Evolutionary conservation across 2,888 invertebrate species (phyloP), one percentile per base, ranked within the genome.

Genomic region (Cabera pusaria): DNA sequence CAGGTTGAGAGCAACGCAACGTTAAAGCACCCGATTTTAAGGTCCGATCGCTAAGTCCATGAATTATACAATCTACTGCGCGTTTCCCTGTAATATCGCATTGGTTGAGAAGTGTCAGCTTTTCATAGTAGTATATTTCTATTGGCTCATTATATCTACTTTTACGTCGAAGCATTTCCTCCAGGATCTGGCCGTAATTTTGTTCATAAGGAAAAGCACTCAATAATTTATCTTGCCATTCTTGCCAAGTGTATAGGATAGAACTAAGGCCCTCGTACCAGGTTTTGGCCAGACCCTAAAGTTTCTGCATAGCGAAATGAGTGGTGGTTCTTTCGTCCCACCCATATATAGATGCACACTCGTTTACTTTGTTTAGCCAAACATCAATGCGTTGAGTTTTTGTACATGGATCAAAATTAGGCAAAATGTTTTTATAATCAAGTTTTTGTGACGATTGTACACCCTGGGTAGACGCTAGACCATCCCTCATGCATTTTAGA

Each of bases 161-260:
- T 35, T 34, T 44, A 1, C 46, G 35, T n/a, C 18, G 44, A n/a
- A 57, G 10, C 59, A 60, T 58, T 4, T 55, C 52, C 6, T 48
- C 49, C 11, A 60, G 22, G 9, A 46, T 10, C 6, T 51, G 52
- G 3, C 53, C 56, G 34, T 56, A 59, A 40, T 59, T 59, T 12
- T 55, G 46, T 5, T 53, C 55, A 6, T 8, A 34, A 1, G 60
- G 59, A 31, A 64, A 64, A 1, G 58, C 59, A 0, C 9, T 28
- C 0, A 14, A 1, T 1, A 63, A 6, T 11, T 58, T 61, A 1
- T 24, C 22, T 26, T 59, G 58, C 61, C 63, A 63, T 17, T 63
- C 53, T 0, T 6, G 2, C 61, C 64, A 63, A 0, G 35, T 35
- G 18, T 44, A 59, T 1, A 56, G 5, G 2, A 57, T 46, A 0